Base-by-base conservation (phyloP, 2,113 vertebrate genomes). In the Phalacrocorax brasilianus region DNA sequence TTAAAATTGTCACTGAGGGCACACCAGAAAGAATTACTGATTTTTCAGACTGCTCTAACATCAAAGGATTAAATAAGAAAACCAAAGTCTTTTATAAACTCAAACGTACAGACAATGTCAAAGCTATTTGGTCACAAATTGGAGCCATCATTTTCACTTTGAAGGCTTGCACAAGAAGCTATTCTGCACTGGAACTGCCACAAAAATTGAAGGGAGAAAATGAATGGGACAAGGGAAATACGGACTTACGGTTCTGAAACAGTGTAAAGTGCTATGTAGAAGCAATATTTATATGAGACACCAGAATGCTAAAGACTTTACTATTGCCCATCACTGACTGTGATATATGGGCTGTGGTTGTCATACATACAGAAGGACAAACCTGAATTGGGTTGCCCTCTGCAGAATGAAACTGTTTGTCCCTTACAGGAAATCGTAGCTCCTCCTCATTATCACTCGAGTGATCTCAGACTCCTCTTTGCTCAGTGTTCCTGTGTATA, bases 61-160 rank as follows among this genome's bases (percentile, higher is more conserved):
- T 94, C 91, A 96, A 94, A 97, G 94, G 96, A 96, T 95, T 96
- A 95, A 92, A 94, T 70, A 91, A 87, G 81, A 96, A 96, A 95
- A 89, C 83, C 70, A 44, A 89, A 96, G 94, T 89, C 96, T 95
- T 95, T 85, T 88, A 95, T 89, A 97, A 95, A 97, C 77, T 85
- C 73, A 88, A 92, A 95, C 1, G 3, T 76, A 92, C 83, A 95
- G 96, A 90, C 90, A 96, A 94, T 92, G 89, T 97, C 96, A 97
- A 96, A 97, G 91, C 86, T 91, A 95, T 97, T 62, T 92, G 92
- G 95, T 82, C 91, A 94, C 96, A 96, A 96, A 96, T 74, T 95
- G 91, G 89, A 95, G 70, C 77, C 91, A 95, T 97, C 89, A 91
- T 85, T 97, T 95, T 85, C 71, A 78, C 94, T 95, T 95, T 89